Percentiles rank a stretch among this genome's conserved stretches.
Evolutionary conservation across 1,140 invertebrate species (phyloP).

Genomic region (Drosophila rufa): DNA sequence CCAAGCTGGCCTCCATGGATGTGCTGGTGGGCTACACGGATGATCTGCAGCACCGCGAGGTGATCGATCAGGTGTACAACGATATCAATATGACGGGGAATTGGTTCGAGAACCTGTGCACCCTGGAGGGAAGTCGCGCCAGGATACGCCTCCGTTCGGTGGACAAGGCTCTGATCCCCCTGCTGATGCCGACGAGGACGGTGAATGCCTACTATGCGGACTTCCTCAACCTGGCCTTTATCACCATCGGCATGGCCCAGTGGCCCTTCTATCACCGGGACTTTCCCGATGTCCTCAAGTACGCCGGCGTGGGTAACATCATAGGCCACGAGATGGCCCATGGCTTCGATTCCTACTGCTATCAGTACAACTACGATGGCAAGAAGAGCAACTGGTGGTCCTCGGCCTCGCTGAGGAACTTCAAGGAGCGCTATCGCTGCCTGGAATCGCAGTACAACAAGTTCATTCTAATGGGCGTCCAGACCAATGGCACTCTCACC

Average conservation of each 20-base stretch:
- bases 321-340: constrained; percentile 91
- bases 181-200: constrained; percentile 66
- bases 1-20: constrained; percentile 75
- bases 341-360: constrained; percentile 89
- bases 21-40: constrained; percentile 75
- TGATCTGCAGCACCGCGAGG: constrained; percentile 64
- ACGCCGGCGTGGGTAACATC: constrained; percentile 89
- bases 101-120: constrained; percentile 63
- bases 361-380: constrained; percentile 92
- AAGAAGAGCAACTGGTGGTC: constrained; percentile 94
- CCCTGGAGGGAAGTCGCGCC: constrained; percentile 60
- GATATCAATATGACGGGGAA: constrained; percentile 55
- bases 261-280: constrained; percentile 71
- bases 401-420: constrained; percentile 88
- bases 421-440: constrained; percentile 91
- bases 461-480: constrained; percentile 63
- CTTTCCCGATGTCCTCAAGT: constrained; percentile 83
- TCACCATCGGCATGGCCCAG: constrained; percentile 84
- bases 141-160: constrained; percentile 58
- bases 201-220: constrained; percentile 82
- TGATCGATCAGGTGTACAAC: constrained; percentile 61
- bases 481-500: constrained; percentile 92
- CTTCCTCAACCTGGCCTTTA: constrained; percentile 72
- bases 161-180: constrained; percentile 70
- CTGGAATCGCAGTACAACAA: constrained; percentile 94